Evolutionary conservation across 2,888 invertebrate genomes (phyloP).

Genomic region (Drymonia ruficornis): DNA sequence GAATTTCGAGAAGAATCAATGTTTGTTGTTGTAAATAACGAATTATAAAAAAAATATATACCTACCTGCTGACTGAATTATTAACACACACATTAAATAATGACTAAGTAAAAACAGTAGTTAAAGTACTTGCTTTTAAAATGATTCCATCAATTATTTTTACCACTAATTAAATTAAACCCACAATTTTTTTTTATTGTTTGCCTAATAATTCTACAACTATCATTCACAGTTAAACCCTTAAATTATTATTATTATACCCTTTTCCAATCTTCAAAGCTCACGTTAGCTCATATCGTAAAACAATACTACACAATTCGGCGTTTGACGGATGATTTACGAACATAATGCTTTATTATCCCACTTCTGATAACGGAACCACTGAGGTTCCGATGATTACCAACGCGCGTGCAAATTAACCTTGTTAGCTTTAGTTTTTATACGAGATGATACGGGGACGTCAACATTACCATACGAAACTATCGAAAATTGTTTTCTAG

Average conservation of each 20-base stretch:
- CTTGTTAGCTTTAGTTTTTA: conserved; percentile 54
- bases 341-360: conserved; percentile 25
- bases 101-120: too few species aligned
- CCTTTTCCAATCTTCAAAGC: background rate
- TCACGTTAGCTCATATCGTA: background rate
- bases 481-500: too few species aligned
- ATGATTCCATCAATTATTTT: too few species aligned
- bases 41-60: background rate
- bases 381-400: conserved; percentile 71
- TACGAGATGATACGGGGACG: conserved; percentile 26
- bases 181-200: too few species aligned
- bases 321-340: conserved; percentile 21
- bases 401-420: conserved; percentile 79
- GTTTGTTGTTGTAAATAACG: background rate
- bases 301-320: conserved; percentile 33
- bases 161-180: too few species aligned
- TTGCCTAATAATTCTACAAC: too few species aligned
- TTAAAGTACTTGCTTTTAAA: too few species aligned
- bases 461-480: too few species aligned
- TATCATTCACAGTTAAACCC: background rate
- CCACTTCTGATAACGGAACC: conserved; percentile 53
- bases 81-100: too few species aligned
- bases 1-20: background rate
- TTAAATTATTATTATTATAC: too few species aligned
- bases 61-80: too few species aligned